Percentiles rank a stretch among this genome's conserved stretches.
Conservation (phyloP, 2,113 vertebrate genomes). For the Leucopsar rothschildi region DNA sequence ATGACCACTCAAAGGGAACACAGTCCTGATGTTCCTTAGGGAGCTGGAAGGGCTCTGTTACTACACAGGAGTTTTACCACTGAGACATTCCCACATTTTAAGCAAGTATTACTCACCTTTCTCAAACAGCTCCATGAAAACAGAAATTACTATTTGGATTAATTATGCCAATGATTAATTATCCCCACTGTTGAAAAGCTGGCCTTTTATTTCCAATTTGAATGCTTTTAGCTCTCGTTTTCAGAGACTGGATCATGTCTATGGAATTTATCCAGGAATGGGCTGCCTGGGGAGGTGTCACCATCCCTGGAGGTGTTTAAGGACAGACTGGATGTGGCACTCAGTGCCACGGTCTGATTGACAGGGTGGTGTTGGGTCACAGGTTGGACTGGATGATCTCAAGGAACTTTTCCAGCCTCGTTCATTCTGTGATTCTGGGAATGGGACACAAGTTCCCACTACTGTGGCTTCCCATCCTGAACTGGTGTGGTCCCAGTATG, state of each 20-base stretch:
- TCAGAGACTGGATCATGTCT: not conserved
- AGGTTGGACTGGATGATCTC: not conserved
- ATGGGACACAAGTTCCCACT: not conserved
- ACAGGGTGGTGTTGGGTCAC: not conserved
- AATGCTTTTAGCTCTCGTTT: not conserved
- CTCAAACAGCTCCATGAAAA: not conserved
- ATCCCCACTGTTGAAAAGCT: not conserved
- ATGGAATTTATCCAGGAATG: not conserved
- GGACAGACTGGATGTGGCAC: not conserved
- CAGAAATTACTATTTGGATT: not conserved
- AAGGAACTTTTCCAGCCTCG: not conserved
- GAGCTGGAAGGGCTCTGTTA: not conserved
- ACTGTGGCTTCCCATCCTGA: no score
- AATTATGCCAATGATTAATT: not conserved
- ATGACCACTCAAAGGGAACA: not conserved
- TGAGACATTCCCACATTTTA: not conserved
- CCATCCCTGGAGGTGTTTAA: rapidly evolving
- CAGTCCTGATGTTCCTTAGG: not conserved
- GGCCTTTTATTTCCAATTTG: not conserved
- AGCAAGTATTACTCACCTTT: not conserved
- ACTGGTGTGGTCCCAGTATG: not conserved
- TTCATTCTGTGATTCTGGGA: not conserved
- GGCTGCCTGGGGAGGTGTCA: not conserved
- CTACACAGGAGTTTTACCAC: not conserved
- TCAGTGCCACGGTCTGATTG: not conserved